phyloP scores from a whole-genome alignment of 1,140 invertebrate genomes.

The Wiebesia pumilae region DNA sequence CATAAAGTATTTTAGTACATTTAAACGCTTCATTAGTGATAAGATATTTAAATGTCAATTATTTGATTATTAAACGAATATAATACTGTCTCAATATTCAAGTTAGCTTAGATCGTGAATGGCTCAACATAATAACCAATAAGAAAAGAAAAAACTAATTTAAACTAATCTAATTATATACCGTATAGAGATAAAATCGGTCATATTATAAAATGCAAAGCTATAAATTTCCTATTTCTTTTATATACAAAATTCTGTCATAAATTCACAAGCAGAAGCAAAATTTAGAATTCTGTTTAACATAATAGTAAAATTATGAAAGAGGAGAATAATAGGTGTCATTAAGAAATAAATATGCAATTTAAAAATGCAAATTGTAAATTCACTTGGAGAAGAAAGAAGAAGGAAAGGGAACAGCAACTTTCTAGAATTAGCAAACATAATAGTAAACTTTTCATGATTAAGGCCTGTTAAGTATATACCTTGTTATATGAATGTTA shows the following conservation, averaged over 20 bases:
- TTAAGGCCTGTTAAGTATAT: not conserved
- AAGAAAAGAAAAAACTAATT: too few relatives aligned
- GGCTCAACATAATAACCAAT: too few relatives aligned
- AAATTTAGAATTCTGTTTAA: not conserved
- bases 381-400: not conserved
- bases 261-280: not conserved
- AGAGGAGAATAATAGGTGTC: not conserved
- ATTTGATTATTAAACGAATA: too few relatives aligned
- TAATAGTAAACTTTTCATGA: not conserved
- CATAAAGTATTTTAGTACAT: too few relatives aligned
- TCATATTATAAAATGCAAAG: too few relatives aligned
- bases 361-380: not conserved
- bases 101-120: too few relatives aligned
- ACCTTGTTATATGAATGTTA: not conserved
- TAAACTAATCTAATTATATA: too few relatives aligned
- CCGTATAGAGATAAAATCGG: too few relatives aligned
- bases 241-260: not conserved
- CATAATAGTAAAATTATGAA: not conserved
- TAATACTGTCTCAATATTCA: too few relatives aligned
- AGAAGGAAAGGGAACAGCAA: not conserved
- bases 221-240: not conserved
- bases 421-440: not conserved
- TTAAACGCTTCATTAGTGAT: too few relatives aligned
- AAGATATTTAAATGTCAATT: too few relatives aligned
- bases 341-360: not conserved